These are phyloP conservation scores for Lordiphosa collinella DNA, from an alignment of 1,140 invertebrate species.

Conservation along the genomic window DNA sequence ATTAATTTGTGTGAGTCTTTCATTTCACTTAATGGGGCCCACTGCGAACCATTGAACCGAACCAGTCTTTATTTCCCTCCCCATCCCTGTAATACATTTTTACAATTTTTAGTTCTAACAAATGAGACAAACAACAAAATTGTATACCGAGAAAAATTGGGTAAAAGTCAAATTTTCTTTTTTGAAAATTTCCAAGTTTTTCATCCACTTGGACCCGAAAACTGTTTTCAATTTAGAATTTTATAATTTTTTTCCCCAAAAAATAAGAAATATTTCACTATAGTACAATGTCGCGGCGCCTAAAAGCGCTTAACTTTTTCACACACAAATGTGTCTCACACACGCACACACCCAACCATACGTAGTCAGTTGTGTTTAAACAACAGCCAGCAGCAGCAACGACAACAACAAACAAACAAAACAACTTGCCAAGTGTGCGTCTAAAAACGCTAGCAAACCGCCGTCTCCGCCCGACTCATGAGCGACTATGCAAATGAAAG, in stretches of 20 bases:
- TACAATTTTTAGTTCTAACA: too few relatives aligned
- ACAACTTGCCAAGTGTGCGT: slow-evolving; percentile 15
- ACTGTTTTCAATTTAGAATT: slow-evolving; percentile 10
- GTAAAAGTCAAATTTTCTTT: too few relatives aligned
- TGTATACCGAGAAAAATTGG: too few relatives aligned
- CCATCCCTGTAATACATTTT: too few relatives aligned
- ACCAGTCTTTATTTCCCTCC: too few relatives aligned
- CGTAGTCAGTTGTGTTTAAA: slow-evolving; percentile 24
- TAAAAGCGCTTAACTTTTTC: slow-evolving; percentile 61
- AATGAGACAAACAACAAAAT: too few relatives aligned
- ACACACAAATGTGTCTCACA: slow-evolving; percentile 47
- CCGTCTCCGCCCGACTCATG: neutral
- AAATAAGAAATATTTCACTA: too few relatives aligned
- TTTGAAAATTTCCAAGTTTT: too few relatives aligned
- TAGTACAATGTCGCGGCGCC: slow-evolving; percentile 25
- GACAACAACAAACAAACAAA: slow-evolving; percentile 15
- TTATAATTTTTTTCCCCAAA: neutral
- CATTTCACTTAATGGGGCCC: too few relatives aligned
- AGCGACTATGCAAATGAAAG: slow-evolving; percentile 45
- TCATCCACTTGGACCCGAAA: neutral
- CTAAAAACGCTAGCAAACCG: slow-evolving; percentile 31
- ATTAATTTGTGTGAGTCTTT: too few relatives aligned
- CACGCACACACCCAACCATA: slow-evolving; percentile 5
- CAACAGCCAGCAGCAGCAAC: slow-evolving; percentile 16
- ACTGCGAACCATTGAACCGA: too few relatives aligned